These are phyloP conservation scores for Euzophera pinguis DNA, from an alignment of 2,888 invertebrate genomes.

Conservation along the genomic window DNA sequence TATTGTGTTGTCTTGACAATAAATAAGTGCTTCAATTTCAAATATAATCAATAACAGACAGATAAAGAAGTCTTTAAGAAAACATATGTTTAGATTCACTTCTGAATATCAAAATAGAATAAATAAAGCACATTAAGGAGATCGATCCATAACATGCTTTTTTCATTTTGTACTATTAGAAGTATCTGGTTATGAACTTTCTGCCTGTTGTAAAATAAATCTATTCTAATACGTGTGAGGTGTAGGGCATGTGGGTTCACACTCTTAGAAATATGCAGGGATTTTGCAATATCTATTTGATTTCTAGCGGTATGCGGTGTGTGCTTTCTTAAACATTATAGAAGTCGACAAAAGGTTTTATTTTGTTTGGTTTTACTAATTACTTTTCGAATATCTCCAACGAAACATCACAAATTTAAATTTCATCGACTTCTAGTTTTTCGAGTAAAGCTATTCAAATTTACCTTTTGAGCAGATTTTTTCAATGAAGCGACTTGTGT, in stretches of 20 bases:
- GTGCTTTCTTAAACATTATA: neutral
- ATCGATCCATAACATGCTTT: no score
- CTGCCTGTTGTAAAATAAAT: no score
- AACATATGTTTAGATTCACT: no score
- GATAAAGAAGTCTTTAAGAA: no score
- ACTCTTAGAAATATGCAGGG: neutral
- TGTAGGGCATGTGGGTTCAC: neutral
- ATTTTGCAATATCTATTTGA: neutral
- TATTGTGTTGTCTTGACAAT: neutral
- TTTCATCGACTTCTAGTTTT: neutral
- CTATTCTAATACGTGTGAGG: neutral
- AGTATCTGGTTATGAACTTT: no score
- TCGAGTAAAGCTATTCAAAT: conserved; percentile 12
- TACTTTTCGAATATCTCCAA: no score
- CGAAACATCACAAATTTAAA: no score
- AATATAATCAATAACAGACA: no score
- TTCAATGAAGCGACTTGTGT: conserved; percentile 58
- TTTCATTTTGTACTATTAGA: no score
- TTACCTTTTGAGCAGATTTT: conserved; percentile 64
- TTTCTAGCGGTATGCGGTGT: neutral
- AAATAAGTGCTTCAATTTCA: no score
- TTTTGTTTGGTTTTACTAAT: neutral
- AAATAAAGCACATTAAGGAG: no score
- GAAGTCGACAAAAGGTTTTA: neutral
- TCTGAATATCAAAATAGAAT: no score